phyloP scores from a whole-genome alignment of 2,888 invertebrate species.

The Dryadula phaetusa region DNA sequence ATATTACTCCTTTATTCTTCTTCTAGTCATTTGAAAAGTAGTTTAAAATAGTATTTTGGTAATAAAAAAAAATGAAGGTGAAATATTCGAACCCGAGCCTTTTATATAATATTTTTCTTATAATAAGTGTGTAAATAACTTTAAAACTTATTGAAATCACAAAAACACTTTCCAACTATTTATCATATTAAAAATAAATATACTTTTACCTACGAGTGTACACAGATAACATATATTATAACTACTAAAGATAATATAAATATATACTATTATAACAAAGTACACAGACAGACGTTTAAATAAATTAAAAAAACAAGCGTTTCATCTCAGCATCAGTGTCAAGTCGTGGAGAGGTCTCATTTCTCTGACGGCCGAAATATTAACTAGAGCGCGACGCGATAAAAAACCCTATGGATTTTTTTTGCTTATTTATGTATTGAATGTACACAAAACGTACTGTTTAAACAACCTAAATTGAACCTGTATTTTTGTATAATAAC shows the following conservation, averaged over 20 bases:
- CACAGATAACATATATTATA: background rate
- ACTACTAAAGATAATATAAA: slow-evolving; percentile 16
- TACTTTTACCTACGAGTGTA: background rate
- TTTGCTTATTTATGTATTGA: slow-evolving; percentile 12
- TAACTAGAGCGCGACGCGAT: slow-evolving; percentile 34
- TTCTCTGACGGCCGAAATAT: slow-evolving; percentile 38
- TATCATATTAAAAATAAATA: no score
- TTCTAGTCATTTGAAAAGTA: no score
- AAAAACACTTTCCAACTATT: no score
- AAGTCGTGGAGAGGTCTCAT: slow-evolving; percentile 36
- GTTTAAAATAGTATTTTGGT: no score
- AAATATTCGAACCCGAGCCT: no score
- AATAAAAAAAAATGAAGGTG: no score
- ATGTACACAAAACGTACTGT: background rate
- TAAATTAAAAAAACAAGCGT: slow-evolving; percentile 6
- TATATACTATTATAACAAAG: background rate
- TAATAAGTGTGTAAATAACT: no score
- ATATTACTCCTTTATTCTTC: no score
- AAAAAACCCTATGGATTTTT: slow-evolving; percentile 3
- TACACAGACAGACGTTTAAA: slow-evolving; percentile 4
- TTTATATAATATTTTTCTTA: no score
- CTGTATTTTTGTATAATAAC: background rate
- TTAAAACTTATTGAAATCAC: no score
- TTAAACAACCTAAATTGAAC: background rate
- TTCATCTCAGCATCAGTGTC: slow-evolving; percentile 22